Base-by-base conservation (phyloP, 2,888 invertebrate species). In the Pyrochroa serraticornis region DNA sequence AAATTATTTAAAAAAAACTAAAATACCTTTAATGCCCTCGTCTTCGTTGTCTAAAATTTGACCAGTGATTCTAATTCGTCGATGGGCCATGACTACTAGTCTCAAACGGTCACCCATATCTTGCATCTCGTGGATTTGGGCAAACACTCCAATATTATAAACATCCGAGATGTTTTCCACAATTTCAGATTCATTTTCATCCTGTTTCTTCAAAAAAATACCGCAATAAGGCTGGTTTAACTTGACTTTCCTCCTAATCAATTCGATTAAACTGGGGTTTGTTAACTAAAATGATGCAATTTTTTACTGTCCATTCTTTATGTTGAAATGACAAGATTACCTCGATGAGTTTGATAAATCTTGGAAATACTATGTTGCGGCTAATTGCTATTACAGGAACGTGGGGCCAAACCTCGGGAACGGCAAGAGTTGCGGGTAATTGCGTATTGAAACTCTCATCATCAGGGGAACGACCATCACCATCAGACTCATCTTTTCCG, bases 191-290 rank as follows among this genome's bases (percentile, higher is more conserved):
- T 95, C 93, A 74, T 92, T 92, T 65, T 92, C 94, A 73, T 94
- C 93, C 72, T 90, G 89, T 75, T 90, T 94, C 73, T 97, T 96
- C 68, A 99, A 82, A 76, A 99, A 99, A 45, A 99, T 91, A 3
- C 98, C 99, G 44, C 96, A 91, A 74, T 99, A 99, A 0, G 99
- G 99, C 77, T 97, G 96, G 77, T 96, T 96, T 9, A 98, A 79
- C 77, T 92, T 92, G 0, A 98, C 94, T 83, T 98, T 98, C 63
- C 95, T 86, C 73, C 96, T 84, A 57, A 99, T 86, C 42, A 99
- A 77, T 75, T 95, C 92, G 74, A 96, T 93, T 51, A 99, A 82
- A 49, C 87, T 83, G 38, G 93, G 92, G 80, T 97, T 92, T 32
- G 90, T 87, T 37, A 97, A 83, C 91, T 94, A 78, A 46, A 82